A percentile compares a stretch with the other conserved stretches of the same genome.
Conservation (phyloP, 2,113 vertebrate species). For the Corvus hawaiiensis region DNA sequence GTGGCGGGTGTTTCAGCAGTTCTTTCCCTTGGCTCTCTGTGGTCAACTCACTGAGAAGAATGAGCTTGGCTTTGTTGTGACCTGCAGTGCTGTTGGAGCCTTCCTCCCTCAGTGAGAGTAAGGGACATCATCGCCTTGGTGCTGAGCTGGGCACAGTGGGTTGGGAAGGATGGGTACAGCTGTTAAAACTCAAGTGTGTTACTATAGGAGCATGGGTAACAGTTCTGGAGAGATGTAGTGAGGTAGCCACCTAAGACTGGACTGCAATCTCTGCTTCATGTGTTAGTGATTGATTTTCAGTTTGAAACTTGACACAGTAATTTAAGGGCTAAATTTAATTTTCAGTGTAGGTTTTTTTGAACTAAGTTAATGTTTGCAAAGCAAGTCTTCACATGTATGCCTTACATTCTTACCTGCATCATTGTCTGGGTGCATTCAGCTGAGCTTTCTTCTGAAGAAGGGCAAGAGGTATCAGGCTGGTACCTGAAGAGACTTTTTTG, state of each 20-base stretch:
- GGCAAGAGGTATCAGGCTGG: not conserved
- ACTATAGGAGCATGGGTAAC: not conserved
- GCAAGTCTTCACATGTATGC: not conserved
- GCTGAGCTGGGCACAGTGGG: not conserved
- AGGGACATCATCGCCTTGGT: accelerated
- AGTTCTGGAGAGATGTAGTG: not conserved
- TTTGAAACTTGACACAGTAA: not conserved
- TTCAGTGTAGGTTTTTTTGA: not conserved
- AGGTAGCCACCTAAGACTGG: not conserved
- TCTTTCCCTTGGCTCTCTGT: not conserved
- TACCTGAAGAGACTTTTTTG: not conserved
- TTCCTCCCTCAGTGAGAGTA: accelerated
- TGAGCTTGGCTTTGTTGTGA: not conserved
- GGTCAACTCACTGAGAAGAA: not conserved
- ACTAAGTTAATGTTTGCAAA: not conserved
- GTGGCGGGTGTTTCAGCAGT: accelerated
- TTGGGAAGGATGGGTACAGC: not conserved
- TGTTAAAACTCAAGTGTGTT: not conserved
- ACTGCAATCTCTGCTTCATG: not conserved
- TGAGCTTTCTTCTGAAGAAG: not conserved
- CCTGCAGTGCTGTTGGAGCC: not conserved
- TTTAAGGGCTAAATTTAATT: not conserved
- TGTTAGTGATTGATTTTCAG: not conserved
- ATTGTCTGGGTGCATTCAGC: not conserved
- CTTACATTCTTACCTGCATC: not conserved